phyloP scores from a whole-genome alignment of 2,888 invertebrate genomes.

The Heliconius sara region DNA sequence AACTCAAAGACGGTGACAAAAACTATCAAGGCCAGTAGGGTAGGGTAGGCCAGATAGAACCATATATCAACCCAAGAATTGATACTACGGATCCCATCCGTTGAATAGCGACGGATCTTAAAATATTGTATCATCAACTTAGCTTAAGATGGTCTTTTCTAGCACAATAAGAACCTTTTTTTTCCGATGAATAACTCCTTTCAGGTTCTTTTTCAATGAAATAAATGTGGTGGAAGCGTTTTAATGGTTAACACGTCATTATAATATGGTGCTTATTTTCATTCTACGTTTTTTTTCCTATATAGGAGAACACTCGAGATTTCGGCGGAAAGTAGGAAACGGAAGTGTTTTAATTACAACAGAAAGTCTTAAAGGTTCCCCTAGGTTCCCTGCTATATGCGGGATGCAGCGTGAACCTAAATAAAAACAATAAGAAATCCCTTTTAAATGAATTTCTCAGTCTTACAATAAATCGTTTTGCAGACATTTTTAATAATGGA shows the following conservation, averaged over 20 bases:
- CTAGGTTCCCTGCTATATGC: too few species aligned
- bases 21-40: constrained; percentile 54
- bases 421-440: background rate
- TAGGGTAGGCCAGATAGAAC: constrained; percentile 49
- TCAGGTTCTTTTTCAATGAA: constrained; percentile 34
- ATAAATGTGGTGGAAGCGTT: background rate
- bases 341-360: background rate
- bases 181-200: constrained; percentile 37
- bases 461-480: background rate
- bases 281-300: background rate
- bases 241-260: background rate
- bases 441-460: background rate
- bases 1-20: constrained; percentile 55
- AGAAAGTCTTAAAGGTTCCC: background rate
- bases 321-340: background rate
- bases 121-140: constrained; percentile 46
- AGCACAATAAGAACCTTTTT: constrained; percentile 41
- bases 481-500: constrained; percentile 19
- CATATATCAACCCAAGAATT: constrained; percentile 56
- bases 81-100: constrained; percentile 46
- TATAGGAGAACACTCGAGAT: background rate
- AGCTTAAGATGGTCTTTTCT: constrained; percentile 39
- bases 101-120: constrained; percentile 47
- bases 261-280: background rate
- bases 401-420: too few species aligned